These are phyloP conservation scores for Puma concolor DNA, from an alignment of 2,113 vertebrate genomes.

Conservation along the genomic window DNA sequence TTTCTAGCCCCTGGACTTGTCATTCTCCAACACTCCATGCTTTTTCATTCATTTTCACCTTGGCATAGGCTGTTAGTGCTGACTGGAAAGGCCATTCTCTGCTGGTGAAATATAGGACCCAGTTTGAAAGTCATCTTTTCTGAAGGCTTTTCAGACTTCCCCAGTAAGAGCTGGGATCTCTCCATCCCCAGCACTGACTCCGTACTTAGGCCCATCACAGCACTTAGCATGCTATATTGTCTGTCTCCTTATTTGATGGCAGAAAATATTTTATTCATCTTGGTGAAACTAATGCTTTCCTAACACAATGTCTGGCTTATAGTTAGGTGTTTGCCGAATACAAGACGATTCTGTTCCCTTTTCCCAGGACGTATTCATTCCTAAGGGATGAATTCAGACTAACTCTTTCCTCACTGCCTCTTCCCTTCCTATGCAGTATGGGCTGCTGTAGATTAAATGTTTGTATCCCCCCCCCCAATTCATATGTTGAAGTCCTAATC, in stretches of 20 bases:
- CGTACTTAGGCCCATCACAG: not conserved
- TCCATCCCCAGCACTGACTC: not conserved
- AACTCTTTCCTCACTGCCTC: not conserved
- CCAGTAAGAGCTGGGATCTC: not conserved
- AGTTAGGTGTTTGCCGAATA: not conserved
- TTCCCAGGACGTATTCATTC: not conserved
- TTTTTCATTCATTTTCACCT: not conserved
- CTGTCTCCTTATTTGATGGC: not conserved
- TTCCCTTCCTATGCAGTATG: not conserved
- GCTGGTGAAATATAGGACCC: not conserved
- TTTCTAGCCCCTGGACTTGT: not conserved
- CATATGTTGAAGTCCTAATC: not conserved
- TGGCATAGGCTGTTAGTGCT: not conserved
- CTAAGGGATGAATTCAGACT: not conserved
- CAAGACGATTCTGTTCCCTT: not conserved
- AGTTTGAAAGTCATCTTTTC: not conserved
- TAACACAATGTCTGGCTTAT: not conserved
- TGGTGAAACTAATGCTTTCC: not conserved
- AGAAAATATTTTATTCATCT: conserved; percentile 24
- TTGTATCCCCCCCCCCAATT: not conserved
- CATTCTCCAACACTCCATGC: not conserved
- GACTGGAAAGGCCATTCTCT: not conserved
- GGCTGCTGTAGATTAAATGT: not conserved
- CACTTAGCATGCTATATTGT: not conserved
- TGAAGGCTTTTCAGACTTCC: not conserved